These are phyloP conservation scores for Harpagifer antarcticus DNA, from an alignment of 2,797 vertebrate species.

Conservation along the genomic window DNA sequence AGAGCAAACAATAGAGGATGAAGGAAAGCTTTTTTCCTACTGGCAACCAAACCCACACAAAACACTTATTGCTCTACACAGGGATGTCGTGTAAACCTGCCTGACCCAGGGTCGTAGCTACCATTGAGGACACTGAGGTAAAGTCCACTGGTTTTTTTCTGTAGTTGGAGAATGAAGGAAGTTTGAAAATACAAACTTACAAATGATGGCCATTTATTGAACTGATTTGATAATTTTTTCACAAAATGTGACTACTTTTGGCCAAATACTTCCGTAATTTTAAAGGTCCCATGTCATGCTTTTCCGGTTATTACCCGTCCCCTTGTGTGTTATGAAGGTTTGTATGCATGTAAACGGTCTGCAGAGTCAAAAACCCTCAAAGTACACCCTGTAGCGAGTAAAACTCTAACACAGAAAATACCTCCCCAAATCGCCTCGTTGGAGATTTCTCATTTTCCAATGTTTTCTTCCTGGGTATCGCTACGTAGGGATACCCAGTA, in stretches of 20 bases:
- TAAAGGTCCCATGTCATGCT: too few relatives aligned
- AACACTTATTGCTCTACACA: slow-evolving; percentile 34
- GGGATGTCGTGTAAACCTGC: slow-evolving; percentile 31
- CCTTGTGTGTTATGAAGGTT: too few relatives aligned
- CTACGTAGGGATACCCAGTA: too few relatives aligned
- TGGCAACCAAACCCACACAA: slow-evolving; percentile 35
- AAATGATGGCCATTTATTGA: slow-evolving; percentile 16
- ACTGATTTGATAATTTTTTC: slow-evolving; percentile 9
- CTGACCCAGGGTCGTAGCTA: slow-evolving; percentile 10
- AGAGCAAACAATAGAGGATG: slow-evolving; percentile 87
- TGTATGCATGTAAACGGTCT: too few relatives aligned
- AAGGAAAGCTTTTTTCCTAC: slow-evolving; percentile 16
- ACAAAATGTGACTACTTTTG: neutral
- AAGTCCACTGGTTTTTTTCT: slow-evolving; percentile 5
- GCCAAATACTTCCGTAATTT: too few relatives aligned
- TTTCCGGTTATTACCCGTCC: too few relatives aligned
- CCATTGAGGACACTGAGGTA: slow-evolving; percentile 17
- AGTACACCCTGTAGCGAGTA: too few relatives aligned
- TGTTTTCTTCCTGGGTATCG: too few relatives aligned
- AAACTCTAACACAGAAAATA: too few relatives aligned
- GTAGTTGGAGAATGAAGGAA: neutral
- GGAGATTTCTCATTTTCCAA: too few relatives aligned
- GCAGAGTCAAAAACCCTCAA: too few relatives aligned
- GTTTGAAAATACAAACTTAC: slow-evolving; percentile 1
- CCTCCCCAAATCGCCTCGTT: too few relatives aligned